Conservation (phyloP, 2,113 vertebrate genomes). For the Amblyopsis rosae region DNA sequence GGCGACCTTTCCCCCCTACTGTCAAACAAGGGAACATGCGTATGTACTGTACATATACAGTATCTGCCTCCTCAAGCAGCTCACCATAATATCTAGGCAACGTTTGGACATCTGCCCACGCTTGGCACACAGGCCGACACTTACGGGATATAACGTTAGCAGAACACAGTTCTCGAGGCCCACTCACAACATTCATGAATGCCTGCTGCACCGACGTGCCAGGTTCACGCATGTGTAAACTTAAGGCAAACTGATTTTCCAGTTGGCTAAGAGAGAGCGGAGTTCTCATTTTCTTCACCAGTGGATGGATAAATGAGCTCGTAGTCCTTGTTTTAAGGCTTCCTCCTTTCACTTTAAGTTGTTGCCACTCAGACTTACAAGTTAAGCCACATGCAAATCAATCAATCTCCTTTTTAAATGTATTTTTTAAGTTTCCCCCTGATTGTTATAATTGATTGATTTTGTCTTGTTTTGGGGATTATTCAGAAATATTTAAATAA, state of each 20-base stretch:
- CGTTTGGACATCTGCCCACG: no score
- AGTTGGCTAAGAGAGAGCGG: conserved; percentile 50
- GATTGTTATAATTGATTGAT: conserved; percentile 42
- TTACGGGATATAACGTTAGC: no score
- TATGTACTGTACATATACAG: no score
- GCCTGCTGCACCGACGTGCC: no score
- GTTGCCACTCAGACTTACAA: conserved; percentile 56
- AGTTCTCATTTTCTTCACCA: conserved; percentile 69
- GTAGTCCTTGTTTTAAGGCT: conserved; percentile 50
- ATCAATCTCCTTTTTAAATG: conserved; percentile 52
- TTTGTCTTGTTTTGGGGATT: conserved; percentile 47
- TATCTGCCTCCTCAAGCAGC: not conserved
- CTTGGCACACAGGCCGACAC: no score
- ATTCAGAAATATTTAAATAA: not conserved
- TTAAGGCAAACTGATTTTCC: conserved; percentile 49
- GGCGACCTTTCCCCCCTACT: not conserved
- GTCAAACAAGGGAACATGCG: not conserved
- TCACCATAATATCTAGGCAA: not conserved
- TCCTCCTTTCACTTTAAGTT: conserved; percentile 37
- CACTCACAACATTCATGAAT: no score
- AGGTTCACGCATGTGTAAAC: conserved; percentile 19
- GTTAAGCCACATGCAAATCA: conserved; percentile 61
- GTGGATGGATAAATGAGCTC: conserved; percentile 68
- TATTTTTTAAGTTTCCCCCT: conserved; percentile 45
- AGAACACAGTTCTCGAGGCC: no score